Evolutionary conservation across 2,888 invertebrate genomes (phyloP).

Genomic region (Xestia xanthographa): DNA sequence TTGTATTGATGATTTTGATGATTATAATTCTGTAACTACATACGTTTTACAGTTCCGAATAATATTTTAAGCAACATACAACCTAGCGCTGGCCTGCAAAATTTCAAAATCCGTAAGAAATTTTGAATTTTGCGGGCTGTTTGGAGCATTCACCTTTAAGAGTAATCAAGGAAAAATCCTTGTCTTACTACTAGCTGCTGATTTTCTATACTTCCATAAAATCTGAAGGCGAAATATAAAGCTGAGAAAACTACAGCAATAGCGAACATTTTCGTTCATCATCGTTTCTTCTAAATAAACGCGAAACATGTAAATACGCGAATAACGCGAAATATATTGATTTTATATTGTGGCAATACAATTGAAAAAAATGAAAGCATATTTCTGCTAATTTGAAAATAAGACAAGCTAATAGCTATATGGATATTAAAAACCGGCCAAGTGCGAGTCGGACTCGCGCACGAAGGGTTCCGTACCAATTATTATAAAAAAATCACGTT

Average conservation of each 20-base stretch:
- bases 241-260: not conserved
- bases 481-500: too few relatives aligned
- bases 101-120: too few relatives aligned
- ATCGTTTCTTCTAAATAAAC: not conserved
- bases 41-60: too few relatives aligned
- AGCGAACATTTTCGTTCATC: not conserved
- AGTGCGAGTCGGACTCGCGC: too few relatives aligned
- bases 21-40: too few relatives aligned
- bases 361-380: not conserved
- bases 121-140: too few relatives aligned
- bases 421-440: not conserved
- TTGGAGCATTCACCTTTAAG: too few relatives aligned
- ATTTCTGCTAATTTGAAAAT: not conserved
- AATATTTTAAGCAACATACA: too few relatives aligned
- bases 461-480: too few relatives aligned
- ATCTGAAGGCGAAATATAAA: constrained; percentile 13
- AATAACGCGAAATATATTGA: not conserved
- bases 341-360: not conserved
- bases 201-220: not conserved
- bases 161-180: not conserved
- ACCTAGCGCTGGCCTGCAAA: too few relatives aligned
- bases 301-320: not conserved
- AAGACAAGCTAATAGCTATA: not conserved
- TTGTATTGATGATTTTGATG: too few relatives aligned
- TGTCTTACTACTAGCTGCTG: not conserved